phyloP scores from a whole-genome alignment of 2,888 invertebrate species.

The Glaucopsyche alexis region DNA sequence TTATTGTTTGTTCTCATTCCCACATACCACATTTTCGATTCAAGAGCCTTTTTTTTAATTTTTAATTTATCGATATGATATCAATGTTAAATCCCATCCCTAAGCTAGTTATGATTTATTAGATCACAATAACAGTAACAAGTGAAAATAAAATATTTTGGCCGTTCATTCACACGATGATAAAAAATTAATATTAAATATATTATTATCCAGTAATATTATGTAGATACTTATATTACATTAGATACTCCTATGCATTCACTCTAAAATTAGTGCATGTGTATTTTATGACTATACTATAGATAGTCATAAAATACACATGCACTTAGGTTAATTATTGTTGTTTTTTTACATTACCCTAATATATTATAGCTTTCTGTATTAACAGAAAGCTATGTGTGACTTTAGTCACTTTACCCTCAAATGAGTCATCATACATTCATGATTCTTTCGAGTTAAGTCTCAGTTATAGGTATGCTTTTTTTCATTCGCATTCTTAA shows the following conservation, averaged over 20 bases:
- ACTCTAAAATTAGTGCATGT: too few relatives aligned
- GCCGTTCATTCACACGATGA: constrained; percentile 14
- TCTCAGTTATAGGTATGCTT: not conserved
- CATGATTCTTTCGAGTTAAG: not conserved
- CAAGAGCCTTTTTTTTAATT: not conserved
- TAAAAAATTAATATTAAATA: not conserved
- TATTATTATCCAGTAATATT: too few relatives aligned
- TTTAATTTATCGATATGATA: not conserved
- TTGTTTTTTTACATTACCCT: too few relatives aligned
- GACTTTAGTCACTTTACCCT: not conserved
- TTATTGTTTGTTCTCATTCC: too few relatives aligned
- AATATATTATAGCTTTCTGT: too few relatives aligned
- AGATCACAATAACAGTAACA: constrained; percentile 32
- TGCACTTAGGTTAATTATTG: too few relatives aligned
- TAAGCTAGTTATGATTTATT: constrained; percentile 37
- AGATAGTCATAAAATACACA: too few relatives aligned
- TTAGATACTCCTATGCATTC: too few relatives aligned
- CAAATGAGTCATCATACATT: not conserved
- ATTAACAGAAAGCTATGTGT: too few relatives aligned
- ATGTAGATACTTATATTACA: too few relatives aligned
- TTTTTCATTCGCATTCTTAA: not conserved
- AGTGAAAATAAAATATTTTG: constrained; percentile 29
- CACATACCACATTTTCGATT: too few relatives aligned
- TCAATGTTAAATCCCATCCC: not conserved
- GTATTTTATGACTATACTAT: too few relatives aligned